Evolutionary conservation across 2,113 vertebrate species (phyloP).

Genomic region (Noctilio leporinus): DNA sequence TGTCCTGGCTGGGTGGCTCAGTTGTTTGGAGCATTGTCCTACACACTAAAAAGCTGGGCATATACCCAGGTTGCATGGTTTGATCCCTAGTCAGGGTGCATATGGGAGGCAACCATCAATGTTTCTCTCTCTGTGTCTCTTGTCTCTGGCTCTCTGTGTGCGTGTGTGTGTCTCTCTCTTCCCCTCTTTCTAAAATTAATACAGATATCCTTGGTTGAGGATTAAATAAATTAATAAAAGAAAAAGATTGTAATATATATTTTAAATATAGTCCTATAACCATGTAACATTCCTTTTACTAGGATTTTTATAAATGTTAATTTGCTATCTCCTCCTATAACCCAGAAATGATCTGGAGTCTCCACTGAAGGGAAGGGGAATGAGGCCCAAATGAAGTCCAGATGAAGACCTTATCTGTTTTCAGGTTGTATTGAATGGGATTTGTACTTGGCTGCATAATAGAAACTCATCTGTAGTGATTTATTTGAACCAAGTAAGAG

Average conservation of each 20-base stretch:
- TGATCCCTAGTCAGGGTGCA: no score
- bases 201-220: no score
- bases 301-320: background rate
- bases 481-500: background rate
- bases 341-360: background rate
- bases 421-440: background rate
- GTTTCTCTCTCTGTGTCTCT: no score
- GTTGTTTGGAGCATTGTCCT: no score
- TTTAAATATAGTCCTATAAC: background rate
- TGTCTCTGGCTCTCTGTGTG: no score
- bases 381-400: background rate
- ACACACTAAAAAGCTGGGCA: no score
- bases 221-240: background rate
- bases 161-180: no score
- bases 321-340: background rate
- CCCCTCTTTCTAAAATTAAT: no score
- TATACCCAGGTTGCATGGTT: no score
- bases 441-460: background rate
- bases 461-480: background rate
- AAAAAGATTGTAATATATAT: background rate
- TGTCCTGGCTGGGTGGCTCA: background rate
- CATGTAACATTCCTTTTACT: background rate
- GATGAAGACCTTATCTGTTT: background rate
- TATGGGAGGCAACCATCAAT: no score
- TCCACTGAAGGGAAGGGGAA: background rate